Conservation (phyloP, 2,888 invertebrate species). For the Aethes cnicana region DNA sequence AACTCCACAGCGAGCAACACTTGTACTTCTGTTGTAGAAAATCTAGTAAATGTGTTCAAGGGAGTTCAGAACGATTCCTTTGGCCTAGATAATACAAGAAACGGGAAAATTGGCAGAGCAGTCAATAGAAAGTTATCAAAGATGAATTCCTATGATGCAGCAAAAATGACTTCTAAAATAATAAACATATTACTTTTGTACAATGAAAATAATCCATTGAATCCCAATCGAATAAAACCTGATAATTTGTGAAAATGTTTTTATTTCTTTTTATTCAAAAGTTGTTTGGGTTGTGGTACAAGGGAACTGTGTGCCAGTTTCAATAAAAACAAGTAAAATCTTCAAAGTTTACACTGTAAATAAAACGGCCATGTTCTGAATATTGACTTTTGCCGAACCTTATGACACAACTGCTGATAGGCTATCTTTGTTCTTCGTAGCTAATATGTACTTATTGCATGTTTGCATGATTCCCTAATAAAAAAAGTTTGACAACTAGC, state of each 20-base stretch:
- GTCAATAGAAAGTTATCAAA: constrained; percentile 57
- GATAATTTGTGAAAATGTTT: constrained; percentile 7
- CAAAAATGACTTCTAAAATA: constrained; percentile 56
- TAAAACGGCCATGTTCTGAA: too few relatives aligned
- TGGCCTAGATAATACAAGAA: constrained; percentile 53
- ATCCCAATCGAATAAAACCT: constrained; percentile 58
- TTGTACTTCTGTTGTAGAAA: constrained; percentile 58
- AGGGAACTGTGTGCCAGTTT: neutral
- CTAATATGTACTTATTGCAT: too few relatives aligned
- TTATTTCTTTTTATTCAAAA: neutral
- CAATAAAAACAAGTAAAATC: too few relatives aligned
- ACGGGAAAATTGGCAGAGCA: constrained; percentile 54
- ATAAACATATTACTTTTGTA: constrained; percentile 61
- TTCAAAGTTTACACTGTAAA: too few relatives aligned
- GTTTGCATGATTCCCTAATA: too few relatives aligned
- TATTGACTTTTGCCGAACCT: too few relatives aligned
- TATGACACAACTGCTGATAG: too few relatives aligned
- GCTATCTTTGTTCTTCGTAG: too few relatives aligned
- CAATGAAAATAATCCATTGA: constrained; percentile 62
- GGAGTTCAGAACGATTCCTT: constrained; percentile 63
- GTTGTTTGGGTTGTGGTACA: neutral
- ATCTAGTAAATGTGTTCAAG: constrained; percentile 56
- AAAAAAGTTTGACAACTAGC: too few relatives aligned
- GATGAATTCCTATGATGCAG: constrained; percentile 63
- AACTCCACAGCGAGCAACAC: constrained; percentile 37